phyloP scores from a whole-genome alignment of 2,888 invertebrate species.

The Lycia hirtaria region DNA sequence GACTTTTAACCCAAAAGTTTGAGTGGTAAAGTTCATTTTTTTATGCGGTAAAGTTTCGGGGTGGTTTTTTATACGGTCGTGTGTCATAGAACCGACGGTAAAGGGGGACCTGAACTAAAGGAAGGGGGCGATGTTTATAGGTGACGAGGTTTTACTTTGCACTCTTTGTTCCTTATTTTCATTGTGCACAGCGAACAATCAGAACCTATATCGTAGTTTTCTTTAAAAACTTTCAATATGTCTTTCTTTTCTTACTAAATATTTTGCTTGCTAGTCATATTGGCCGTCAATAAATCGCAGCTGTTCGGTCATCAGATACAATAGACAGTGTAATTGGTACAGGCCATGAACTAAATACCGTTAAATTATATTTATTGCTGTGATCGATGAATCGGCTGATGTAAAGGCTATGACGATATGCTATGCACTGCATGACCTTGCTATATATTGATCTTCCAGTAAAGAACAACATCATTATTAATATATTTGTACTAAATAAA shows the following conservation, averaged over 20 bases:
- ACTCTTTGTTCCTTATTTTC: slow-evolving; percentile 48
- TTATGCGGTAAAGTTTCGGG: slow-evolving; percentile 44
- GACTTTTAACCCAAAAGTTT: slow-evolving; percentile 46
- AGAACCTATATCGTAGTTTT: slow-evolving; percentile 24
- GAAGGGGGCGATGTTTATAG: slow-evolving; percentile 64
- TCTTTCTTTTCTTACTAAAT: background rate
- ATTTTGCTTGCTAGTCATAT: slow-evolving; percentile 1
- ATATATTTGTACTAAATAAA: background rate
- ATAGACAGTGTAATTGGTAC: slow-evolving; percentile 35
- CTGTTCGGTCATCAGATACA: slow-evolving; percentile 32
- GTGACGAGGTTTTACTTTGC: slow-evolving; percentile 64
- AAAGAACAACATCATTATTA: background rate
- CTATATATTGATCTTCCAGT: background rate
- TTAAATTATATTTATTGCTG: slow-evolving; percentile 29
- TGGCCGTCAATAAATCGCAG: slow-evolving; percentile 18
- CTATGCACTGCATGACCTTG: background rate
- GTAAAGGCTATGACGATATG: slow-evolving; percentile 7
- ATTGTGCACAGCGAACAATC: slow-evolving; percentile 37
- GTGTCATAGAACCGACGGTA: slow-evolving; percentile 58
- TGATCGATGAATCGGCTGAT: slow-evolving; percentile 33
- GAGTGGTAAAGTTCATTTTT: slow-evolving; percentile 52
- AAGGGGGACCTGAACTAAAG: slow-evolving; percentile 52
- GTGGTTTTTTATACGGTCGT: slow-evolving; percentile 63
- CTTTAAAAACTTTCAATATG: too few relatives aligned
- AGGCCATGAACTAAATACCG: slow-evolving; percentile 47